Percentiles rank a stretch among this genome's conserved stretches.
These are phyloP conservation scores for Neelides sp. DNA, from an alignment of 1,140 invertebrate species.

Conservation along the genomic window DNA sequence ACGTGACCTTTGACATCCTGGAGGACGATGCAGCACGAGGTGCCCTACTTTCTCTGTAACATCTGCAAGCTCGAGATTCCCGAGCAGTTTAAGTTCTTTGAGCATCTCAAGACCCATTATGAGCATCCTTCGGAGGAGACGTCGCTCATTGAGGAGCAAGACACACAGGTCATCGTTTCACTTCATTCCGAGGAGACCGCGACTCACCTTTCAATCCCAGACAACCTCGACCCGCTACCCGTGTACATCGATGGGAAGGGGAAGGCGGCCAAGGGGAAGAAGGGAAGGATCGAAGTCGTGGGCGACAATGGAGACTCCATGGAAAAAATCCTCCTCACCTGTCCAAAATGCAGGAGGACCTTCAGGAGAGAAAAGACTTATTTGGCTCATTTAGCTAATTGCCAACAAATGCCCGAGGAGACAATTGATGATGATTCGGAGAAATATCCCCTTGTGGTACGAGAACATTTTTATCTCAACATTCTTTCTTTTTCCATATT, in stretches of 20 bases:
- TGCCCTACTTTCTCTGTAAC: conserved; percentile 56
- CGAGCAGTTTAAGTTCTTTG: conserved; percentile 62
- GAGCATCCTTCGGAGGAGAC: conserved; percentile 37
- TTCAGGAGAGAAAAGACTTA: conserved; percentile 52
- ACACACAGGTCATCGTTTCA: no score
- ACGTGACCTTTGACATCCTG: no score
- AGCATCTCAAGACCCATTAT: conserved; percentile 65
- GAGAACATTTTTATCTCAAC: no score
- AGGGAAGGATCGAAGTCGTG: conserved; percentile 9
- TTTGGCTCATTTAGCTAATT: conserved; percentile 43
- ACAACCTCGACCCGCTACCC: no score
- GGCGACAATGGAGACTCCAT: conserved; percentile 2
- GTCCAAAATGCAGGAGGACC: conserved; percentile 48
- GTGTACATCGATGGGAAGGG: no score
- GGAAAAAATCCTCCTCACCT: conserved; percentile 33
- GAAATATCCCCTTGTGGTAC: no score
- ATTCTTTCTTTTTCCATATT: no score
- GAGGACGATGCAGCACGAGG: no score
- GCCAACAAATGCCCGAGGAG: conserved; percentile 14
- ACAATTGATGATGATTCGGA: background rate
- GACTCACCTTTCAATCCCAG: no score
- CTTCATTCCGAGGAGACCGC: no score
- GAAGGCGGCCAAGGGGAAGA: background rate
- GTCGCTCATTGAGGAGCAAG: conserved; percentile 4
- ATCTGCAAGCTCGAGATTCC: conserved; percentile 49